A percentile compares a stretch with the other conserved stretches of the same genome.
phyloP scores from a whole-genome alignment of 1,140 invertebrate species.

The Zeugodacus cucurbitae region DNA sequence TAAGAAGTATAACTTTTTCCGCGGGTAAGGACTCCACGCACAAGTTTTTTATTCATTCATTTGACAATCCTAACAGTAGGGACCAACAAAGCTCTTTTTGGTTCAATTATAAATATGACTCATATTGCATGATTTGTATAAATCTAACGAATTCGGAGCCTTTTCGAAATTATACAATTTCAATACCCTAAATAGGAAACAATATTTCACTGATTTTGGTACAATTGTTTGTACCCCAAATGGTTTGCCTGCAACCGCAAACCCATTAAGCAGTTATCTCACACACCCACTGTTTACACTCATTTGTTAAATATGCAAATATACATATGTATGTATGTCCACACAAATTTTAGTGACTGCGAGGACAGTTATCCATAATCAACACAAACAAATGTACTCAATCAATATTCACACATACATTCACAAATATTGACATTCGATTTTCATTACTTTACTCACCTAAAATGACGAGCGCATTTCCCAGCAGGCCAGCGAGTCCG shows the following conservation, averaged over 20 bases:
- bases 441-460: slow-evolving; percentile 53
- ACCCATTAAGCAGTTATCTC: background rate
- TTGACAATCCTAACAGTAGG: too few relatives aligned
- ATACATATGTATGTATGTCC: background rate
- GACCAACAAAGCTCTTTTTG: too few relatives aligned
- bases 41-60: too few relatives aligned
- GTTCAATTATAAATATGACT: too few relatives aligned
- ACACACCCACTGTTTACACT: background rate
- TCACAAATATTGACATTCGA: background rate
- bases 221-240: background rate
- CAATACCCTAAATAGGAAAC: background rate
- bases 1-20: too few relatives aligned
- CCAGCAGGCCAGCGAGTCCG: slow-evolving; percentile 86
- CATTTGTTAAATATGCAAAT: background rate
- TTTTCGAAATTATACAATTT: background rate
- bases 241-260: background rate
- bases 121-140: too few relatives aligned
- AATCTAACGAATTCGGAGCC: too few relatives aligned
- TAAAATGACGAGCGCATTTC: slow-evolving; percentile 87
- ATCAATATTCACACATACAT: background rate
- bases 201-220: background rate
- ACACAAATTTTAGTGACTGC: background rate
- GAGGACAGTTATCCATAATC: background rate
- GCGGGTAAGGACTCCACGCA: too few relatives aligned
- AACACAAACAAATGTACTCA: background rate